Evolutionary conservation across 2,888 invertebrate species (phyloP), one percentile per base, ranked within the genome.

Genomic region (Sepiola atlantica): DNA sequence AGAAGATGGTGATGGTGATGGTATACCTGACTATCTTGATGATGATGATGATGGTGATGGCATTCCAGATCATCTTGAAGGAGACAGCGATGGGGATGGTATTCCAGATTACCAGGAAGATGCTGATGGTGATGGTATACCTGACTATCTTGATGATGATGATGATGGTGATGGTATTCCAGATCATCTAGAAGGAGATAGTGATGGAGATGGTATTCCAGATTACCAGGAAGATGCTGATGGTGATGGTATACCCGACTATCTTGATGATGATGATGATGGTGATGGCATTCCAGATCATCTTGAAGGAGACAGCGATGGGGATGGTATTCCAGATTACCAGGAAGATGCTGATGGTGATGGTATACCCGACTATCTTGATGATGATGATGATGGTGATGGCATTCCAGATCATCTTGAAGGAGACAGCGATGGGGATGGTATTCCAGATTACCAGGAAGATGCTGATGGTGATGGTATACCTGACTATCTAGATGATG

Each of bases 31-130:
- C 94, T 94, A 96, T 94, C 93, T 95, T 21, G 96, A 96, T 57
- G 95, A 96, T 35, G 96, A 96, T 91, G 95, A 95, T 24, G 96
- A 97, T 95, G 96, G 96, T 21, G 96, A 97, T 95, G 96, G 97
- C 24, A 96, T 96, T 54, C 96, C 96, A 0, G 96, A 97, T 94
- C 94, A 96, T 91, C 94, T 95, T 24, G 96, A 96, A 94, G 95
- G 96, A 32, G 97, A 97, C 94, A 96, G 95, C 93, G 96, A 97
- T 94, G 95, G 95, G 35, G 96, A 96, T 94, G 97, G 97, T 8
- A 96, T 97, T 90, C 96, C 94, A n/a, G 95, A 96, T 61, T 91
- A 95, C 90, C 93, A 95, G 16, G 91, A 93, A 45, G 95, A 95
- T 94, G 91, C 94, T 55, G 95, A 95, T 94, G 95, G 95, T 91